phyloP scores from a whole-genome alignment of 2,797 vertebrate species.

The Oryzias dopingdopingensis region DNA sequence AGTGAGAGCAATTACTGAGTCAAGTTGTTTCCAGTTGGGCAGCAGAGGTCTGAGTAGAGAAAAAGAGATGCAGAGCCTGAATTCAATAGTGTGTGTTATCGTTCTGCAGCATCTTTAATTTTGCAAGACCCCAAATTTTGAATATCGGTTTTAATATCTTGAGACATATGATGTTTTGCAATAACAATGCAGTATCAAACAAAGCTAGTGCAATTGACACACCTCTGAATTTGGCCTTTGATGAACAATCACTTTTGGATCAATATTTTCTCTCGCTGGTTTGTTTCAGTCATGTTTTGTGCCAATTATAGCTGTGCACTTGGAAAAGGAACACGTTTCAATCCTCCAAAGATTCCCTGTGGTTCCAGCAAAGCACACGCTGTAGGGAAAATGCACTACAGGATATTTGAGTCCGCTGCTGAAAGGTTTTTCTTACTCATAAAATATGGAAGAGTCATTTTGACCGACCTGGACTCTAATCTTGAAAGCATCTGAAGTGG shows the following conservation, averaged over 20 bases:
- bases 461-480: slow-evolving; percentile 58
- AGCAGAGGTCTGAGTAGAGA: slow-evolving; percentile 31
- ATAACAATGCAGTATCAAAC: no score
- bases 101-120: slow-evolving; percentile 3
- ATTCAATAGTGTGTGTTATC: slow-evolving; percentile 4
- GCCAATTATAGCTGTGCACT: slow-evolving; percentile 28
- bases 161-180: no score
- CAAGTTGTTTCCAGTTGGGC: slow-evolving; percentile 23
- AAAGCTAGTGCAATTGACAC: slow-evolving; percentile 7
- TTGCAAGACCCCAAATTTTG: no score
- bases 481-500: slow-evolving; percentile 30
- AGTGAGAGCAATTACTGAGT: slow-evolving; percentile 21
- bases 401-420: slow-evolving; percentile 43
- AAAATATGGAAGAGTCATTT: slow-evolving; percentile 51
- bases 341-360: slow-evolving; percentile 11
- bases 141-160: no score
- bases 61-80: neutral
- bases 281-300: slow-evolving; percentile 24
- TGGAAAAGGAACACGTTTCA: slow-evolving; percentile 7
- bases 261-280: slow-evolving; percentile 15
- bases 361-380: slow-evolving; percentile 1
- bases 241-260: slow-evolving; percentile 15
- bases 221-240: neutral
- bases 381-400: slow-evolving; percentile 21
- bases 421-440: slow-evolving; percentile 45